Base-by-base conservation (phyloP, 2,888 invertebrate genomes). In the Brachynemurus nebulosus region DNA sequence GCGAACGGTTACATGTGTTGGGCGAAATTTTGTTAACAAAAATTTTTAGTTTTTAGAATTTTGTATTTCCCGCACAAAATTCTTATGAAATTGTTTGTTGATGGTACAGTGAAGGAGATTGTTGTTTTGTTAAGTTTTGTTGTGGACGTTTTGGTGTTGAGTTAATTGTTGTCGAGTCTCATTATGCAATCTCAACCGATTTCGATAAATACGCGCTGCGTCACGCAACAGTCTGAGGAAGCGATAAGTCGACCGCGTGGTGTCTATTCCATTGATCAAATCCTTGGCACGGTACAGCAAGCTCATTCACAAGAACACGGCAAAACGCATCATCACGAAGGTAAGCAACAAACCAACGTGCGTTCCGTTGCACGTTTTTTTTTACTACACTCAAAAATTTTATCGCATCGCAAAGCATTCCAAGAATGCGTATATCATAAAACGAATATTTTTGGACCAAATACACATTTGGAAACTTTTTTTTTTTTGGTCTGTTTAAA, bases 221-320 rank as follows among this genome's bases (percentile, higher is more conserved):
- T 30, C n/a, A 14, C 14, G 4, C 30, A 30, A 30, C 37, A 37
- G n/a, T 16, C 34, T 18, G 63, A 61, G 41, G 58, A 59, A 42
- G 54, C 41, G 3, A 38, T 46, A 4, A 45, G 54, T 45, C 56
- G 62, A 42, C 61, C 64, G 39, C 57, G 62, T 45, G 61, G 59
- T 38, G 59, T 65, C 23, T 66, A 67, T 53, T 65, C 63, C 57
- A 66, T 66, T 47, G 66, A 66, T 49, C 65, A 63, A 51, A 66
- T 66, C 44, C 55, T 67, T 47, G 65, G 66, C 52, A 62, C 61
- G 49, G 55, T 54, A 30, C n/a, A n/a, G n/a, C 54, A 55, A 17
- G 21, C 27, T n/a, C 35, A 37, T 27, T n/a, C n/a, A n/a, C 18
- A 38, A n/a, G 37, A 27, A 14, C 12, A 25, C 25, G n/a, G n/a